Conservation (phyloP, 2,113 vertebrate genomes). For the Tenrec ecaudatus region DNA sequence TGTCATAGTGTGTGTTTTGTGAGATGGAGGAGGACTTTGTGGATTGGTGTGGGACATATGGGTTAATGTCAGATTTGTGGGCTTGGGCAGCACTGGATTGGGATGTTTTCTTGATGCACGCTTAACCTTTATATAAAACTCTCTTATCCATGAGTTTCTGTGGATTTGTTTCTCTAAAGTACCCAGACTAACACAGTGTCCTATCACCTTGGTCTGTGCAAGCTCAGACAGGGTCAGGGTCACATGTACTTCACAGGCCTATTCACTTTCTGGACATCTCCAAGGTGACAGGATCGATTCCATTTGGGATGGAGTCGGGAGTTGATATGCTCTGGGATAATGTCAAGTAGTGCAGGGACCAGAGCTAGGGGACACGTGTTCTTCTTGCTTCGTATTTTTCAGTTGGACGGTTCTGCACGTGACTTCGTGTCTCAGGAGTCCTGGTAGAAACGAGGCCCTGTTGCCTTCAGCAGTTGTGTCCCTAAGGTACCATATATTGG, state of each 20-base stretch:
- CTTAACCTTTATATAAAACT: no score
- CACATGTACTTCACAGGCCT: neutral
- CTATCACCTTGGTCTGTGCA: neutral
- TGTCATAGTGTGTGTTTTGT: no score
- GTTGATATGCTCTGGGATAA: neutral
- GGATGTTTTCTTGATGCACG: no score
- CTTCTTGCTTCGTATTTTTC: neutral
- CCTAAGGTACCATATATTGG: accelerated
- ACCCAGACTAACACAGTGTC: no score
- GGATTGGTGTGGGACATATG: no score
- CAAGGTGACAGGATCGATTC: neutral
- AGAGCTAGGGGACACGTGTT: no score
- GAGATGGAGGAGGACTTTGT: no score
- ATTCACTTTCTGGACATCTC: neutral
- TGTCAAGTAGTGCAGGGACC: neutral
- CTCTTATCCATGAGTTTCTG: no score
- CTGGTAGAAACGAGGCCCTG: accelerated
- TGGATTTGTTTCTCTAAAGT: no score
- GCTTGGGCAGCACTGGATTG: no score
- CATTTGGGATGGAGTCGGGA: no score
- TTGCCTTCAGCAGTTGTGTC: neutral
- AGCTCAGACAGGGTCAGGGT: neutral
- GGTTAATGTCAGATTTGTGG: no score
- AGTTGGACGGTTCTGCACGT: neutral
- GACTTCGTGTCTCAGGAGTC: neutral